Evolutionary conservation across 2,797 vertebrate species (phyloP).

Genomic region (Ctenochaetus hawaiiensis): DNA sequence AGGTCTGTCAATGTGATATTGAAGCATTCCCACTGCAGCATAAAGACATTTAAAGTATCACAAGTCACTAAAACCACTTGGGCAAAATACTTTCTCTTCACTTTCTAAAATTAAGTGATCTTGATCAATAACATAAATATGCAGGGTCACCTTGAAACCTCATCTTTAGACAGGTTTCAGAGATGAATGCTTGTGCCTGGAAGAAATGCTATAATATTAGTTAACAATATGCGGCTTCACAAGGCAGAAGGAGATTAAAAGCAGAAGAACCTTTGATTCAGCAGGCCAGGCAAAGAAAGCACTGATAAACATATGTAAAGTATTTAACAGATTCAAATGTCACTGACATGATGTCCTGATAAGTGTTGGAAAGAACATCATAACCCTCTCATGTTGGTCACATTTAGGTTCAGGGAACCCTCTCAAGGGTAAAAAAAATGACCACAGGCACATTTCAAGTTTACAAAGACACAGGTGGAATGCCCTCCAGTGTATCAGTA

Average conservation of each 20-base stretch:
- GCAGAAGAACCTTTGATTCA: neutral
- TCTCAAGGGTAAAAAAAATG: no score
- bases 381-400: no score
- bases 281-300: neutral
- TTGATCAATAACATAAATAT: constrained; percentile 25
- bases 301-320: neutral
- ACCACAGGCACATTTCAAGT: no score
- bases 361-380: neutral
- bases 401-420: no score
- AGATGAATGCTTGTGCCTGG: neutral
- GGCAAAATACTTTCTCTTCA: neutral
- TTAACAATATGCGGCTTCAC: constrained; percentile 9
- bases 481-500: no score
- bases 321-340: neutral
- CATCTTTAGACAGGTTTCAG: neutral
- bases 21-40: neutral
- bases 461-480: neutral
- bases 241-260: neutral
- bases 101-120: constrained; percentile 14
- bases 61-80: constrained; percentile 23
- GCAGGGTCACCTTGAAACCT: constrained; percentile 37
- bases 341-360: neutral
- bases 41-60: constrained; percentile 32
- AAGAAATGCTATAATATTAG: neutral
- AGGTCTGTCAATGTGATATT: constrained; percentile 22